These are phyloP conservation scores for Periophthalmus magnuspinnatus DNA, from an alignment of 2,797 vertebrate species.

Conservation along the genomic window DNA sequence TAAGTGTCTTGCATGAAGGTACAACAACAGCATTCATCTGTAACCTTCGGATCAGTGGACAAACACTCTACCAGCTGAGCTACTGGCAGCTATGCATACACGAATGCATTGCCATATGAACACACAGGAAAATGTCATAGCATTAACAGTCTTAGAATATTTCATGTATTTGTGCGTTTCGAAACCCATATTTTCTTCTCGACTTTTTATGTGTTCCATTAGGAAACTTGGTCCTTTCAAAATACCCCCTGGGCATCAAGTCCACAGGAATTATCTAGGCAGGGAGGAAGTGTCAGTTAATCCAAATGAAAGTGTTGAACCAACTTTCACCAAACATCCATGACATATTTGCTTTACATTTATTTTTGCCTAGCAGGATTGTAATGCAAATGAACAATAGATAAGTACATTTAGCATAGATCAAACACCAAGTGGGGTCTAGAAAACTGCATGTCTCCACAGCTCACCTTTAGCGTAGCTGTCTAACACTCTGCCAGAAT, in stretches of 20 bases:
- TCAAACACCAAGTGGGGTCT: constrained; percentile 52
- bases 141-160: no score
- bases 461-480: constrained; percentile 50
- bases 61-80: no score
- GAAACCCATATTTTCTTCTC: no score
- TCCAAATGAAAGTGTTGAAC: constrained; percentile 26
- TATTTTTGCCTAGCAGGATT: constrained; percentile 52
- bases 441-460: constrained; percentile 49
- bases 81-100: no score
- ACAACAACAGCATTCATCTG: no score
- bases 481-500: constrained; percentile 51
- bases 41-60: no score
- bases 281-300: constrained; percentile 11
- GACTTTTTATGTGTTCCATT: no score
- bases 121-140: no score
- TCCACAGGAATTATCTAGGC: background rate
- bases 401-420: constrained; percentile 59
- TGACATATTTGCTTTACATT: constrained; percentile 50
- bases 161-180: no score
- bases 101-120: no score
- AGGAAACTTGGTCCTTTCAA: background rate
- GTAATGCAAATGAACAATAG: constrained; percentile 64
- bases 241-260: background rate
- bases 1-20: no score
- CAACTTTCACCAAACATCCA: constrained; percentile 16